Evolutionary conservation across 2,888 invertebrate genomes (phyloP).

Genomic region (Timandra comae): DNA sequence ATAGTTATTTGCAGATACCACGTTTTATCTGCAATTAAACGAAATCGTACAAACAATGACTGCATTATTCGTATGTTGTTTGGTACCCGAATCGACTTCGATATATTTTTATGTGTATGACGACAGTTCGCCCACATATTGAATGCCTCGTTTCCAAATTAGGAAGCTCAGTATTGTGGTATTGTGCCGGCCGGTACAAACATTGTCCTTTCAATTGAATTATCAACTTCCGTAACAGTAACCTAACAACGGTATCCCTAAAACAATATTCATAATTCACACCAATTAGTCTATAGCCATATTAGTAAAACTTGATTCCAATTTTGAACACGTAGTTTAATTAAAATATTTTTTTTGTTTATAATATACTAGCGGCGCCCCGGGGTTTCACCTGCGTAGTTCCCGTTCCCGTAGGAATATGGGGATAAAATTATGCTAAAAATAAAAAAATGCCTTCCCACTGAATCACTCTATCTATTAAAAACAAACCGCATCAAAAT

Average conservation of each 20-base stretch:
- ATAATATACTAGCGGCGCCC: no score
- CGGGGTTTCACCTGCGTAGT: no score
- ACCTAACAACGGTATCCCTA: conserved; percentile 46
- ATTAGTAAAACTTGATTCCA: no score
- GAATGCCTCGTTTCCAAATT: conserved; percentile 40
- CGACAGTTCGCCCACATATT: conserved; percentile 51
- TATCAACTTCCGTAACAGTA: conserved; percentile 49
- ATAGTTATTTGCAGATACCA: neutral
- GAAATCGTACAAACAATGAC: neutral
- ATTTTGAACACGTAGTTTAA: no score
- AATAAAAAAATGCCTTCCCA: no score
- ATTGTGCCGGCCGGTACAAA: conserved; percentile 17
- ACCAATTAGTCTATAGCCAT: conserved; percentile 24
- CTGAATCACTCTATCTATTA: no score
- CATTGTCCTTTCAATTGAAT: conserved; percentile 48
- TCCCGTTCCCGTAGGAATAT: no score
- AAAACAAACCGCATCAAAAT: no score
- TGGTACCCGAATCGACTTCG: conserved; percentile 24
- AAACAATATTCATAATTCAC: conserved; percentile 27
- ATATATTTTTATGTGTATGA: conserved; percentile 45
- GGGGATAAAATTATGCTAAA: no score
- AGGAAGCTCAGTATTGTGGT: conserved; percentile 32
- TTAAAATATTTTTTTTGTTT: no score
- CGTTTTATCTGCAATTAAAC: conserved; percentile 7
- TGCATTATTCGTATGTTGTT: no score